phyloP scores from a whole-genome alignment of 2,888 invertebrate genomes.

The Dioctria rufipes region DNA sequence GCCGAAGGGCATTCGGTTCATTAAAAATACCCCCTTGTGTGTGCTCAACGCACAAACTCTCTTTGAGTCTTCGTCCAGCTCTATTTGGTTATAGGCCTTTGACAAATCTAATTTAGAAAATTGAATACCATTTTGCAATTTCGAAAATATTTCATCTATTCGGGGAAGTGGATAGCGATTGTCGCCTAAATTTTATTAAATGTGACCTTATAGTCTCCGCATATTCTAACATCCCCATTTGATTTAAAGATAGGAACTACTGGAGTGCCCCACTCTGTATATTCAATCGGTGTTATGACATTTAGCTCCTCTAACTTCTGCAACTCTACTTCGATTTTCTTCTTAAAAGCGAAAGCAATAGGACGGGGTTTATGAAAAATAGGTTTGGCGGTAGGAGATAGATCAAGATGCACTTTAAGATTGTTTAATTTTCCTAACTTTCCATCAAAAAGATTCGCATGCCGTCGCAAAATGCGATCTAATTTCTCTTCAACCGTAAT shows the following conservation, averaged over 20 bases:
- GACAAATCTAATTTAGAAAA: constrained; percentile 63
- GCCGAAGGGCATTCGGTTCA: constrained; percentile 64
- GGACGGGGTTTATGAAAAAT: not conserved
- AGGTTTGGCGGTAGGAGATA: not conserved
- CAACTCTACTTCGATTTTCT: constrained; percentile 25
- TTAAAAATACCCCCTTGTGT: constrained; percentile 56
- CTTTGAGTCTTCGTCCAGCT: constrained; percentile 61
- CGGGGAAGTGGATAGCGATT: constrained; percentile 39
- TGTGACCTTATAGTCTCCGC: constrained; percentile 53
- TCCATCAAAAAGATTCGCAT: not conserved
- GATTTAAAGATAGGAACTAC: constrained; percentile 48
- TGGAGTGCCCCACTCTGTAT: constrained; percentile 54
- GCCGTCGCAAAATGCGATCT: not conserved
- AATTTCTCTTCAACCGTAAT: no score
- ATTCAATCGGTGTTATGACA: constrained; percentile 51
- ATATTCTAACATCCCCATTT: constrained; percentile 51
- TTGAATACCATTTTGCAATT: constrained; percentile 53
- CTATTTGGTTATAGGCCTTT: constrained; percentile 57
- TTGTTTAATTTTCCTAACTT: not conserved
- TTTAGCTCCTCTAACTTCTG: constrained; percentile 16
- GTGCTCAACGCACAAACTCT: constrained; percentile 62
- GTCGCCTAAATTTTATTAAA: constrained; percentile 35
- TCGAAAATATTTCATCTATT: constrained; percentile 45
- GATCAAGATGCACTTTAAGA: not conserved
- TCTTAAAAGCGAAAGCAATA: not conserved